These are phyloP conservation scores for Microctonus brassicae DNA, from an alignment of 2,888 invertebrate species.

Conservation along the genomic window DNA sequence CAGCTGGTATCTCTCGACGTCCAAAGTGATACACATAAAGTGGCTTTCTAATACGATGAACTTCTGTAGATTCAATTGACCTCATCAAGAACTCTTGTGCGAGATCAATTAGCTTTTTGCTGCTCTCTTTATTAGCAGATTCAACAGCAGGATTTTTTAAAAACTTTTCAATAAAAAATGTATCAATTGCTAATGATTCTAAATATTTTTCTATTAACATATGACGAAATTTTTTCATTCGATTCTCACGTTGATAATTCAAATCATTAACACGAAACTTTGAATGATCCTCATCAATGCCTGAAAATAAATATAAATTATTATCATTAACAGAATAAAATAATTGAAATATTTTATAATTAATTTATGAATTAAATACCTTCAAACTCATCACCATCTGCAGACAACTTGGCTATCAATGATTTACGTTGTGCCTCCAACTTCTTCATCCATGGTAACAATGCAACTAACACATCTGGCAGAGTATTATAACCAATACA, in stretches of 20 bases:
- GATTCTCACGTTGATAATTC: constrained; percentile 38
- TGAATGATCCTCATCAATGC: constrained; percentile 56
- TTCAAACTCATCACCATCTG: constrained; percentile 59
- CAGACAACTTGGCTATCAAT: constrained; percentile 52
- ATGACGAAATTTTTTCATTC: constrained; percentile 45
- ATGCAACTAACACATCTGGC: constrained; percentile 45
- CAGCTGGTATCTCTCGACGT: constrained; percentile 58
- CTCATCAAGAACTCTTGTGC: constrained; percentile 61
- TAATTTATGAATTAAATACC: constrained; percentile 49
- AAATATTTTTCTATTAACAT: constrained; percentile 69
- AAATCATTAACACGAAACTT: constrained; percentile 58
- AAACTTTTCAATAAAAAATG: constrained; percentile 66
- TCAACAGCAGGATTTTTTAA: constrained; percentile 55
- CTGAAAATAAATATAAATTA: constrained; percentile 46
- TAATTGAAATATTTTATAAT: neutral
- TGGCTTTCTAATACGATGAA: constrained; percentile 69
- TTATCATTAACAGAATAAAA: too few relatives aligned
- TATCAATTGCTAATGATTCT: constrained; percentile 68
- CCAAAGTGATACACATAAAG: constrained; percentile 69
- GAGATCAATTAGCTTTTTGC: constrained; percentile 56
- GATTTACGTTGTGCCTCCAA: constrained; percentile 45
- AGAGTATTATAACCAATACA: constrained; percentile 60
- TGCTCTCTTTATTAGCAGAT: constrained; percentile 67
- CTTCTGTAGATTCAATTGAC: constrained; percentile 66
- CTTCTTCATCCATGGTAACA: constrained; percentile 57